Evolutionary conservation across 2,113 vertebrate species (phyloP).

Genomic region (pig (Sus scrofa)): T2T-Sscrofa CM000812.6:130624501-130625000

Average conservation of each 20-base stretch:
- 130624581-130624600: neutral
- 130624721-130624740: neutral
- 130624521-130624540: slow-evolving; percentile 91
- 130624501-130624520: slow-evolving; percentile 83
- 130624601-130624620: neutral
- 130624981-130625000: slow-evolving; percentile 14
- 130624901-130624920: neutral
- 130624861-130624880: neutral
- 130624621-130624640: neutral
- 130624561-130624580: slow-evolving; percentile 80
- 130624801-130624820: neutral
- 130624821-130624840: neutral
- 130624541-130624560: slow-evolving; percentile 93
- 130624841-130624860: slow-evolving; percentile 21
- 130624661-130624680: neutral
- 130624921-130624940: neutral
- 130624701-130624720: slow-evolving; percentile 31
- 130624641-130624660: neutral
- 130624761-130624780: slow-evolving; percentile 16
- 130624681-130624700: neutral
- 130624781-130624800: neutral
- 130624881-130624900: neutral
- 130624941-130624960: neutral
- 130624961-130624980: neutral
- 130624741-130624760: neutral